These are phyloP conservation scores for Arge pagana DNA, from an alignment of 2,888 invertebrate genomes.

Conservation along the genomic window DNA sequence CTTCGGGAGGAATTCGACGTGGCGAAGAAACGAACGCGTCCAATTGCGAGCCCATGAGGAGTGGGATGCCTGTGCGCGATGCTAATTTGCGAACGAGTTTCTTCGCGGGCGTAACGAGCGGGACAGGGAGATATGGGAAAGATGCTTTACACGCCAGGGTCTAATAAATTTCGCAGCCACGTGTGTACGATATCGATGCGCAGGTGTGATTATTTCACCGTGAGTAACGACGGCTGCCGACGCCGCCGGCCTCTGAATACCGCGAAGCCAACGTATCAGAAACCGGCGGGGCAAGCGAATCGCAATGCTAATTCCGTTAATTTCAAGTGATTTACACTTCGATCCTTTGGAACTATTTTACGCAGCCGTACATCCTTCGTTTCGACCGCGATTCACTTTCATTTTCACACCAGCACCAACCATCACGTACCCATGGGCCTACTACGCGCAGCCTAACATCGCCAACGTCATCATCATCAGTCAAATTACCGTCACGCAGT, in stretches of 20 bases:
- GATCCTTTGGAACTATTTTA: too few species aligned
- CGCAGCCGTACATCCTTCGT: too few species aligned
- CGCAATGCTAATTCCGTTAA: conserved; percentile 51
- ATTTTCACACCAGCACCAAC: not conserved
- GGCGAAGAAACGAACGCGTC: not conserved
- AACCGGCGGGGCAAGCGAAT: conserved; percentile 30
- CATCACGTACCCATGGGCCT: too few species aligned
- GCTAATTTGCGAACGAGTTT: not conserved
- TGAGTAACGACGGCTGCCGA: conserved; percentile 19
- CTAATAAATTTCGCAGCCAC: conserved; percentile 12
- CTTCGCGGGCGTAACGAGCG: not conserved
- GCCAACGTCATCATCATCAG: not conserved
- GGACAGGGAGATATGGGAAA: not conserved
- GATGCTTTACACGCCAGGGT: not conserved
- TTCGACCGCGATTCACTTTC: too few species aligned
- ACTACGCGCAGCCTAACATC: too few species aligned
- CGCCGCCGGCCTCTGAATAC: conserved; percentile 14
- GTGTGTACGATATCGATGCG: conserved; percentile 19
- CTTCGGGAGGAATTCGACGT: too few species aligned
- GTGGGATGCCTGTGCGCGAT: not conserved
- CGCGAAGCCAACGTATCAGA: too few species aligned
- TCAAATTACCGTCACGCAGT: not conserved
- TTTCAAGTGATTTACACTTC: conserved; percentile 46
- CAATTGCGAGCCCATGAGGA: too few species aligned
- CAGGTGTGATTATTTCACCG: conserved; percentile 21